Base-by-base conservation (phyloP, 1,140 invertebrate genomes). In the Bombus difficillimus region DNA sequence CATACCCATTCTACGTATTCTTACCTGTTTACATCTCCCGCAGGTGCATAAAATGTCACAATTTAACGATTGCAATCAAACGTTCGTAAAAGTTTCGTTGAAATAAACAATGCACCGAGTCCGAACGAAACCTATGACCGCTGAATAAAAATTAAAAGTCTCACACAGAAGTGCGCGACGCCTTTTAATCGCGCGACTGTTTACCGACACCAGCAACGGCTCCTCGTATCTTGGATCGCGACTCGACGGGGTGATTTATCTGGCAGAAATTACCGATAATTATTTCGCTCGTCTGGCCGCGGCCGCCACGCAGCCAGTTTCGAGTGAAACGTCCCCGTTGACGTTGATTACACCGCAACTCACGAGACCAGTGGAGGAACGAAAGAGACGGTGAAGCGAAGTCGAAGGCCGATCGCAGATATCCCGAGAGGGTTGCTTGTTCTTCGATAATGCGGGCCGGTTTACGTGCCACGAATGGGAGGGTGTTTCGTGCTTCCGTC, bases 251-350 rank as follows among this genome's bases (percentile, higher is more conserved):
- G 64, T 66, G 83, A 85, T 85, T 81, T 85, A 85, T 81, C 77
- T 71, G 77, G 78, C 77, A 66, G 78, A 74, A 81, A 85, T 85
- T 81, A 81, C 83, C 69, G 83, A 85, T 85, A 85, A 85, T 85
- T 85, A 85, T 85, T 85, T 85, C 78, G n/a, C n/a, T 32, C 34
- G 43, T 81, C 41, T 41, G 37, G 71, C 59, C 71, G 59, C 18
- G 79, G n/a, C 53, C 57, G 53, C 53, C 69, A 66, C 62, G 32
- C 64, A 32, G 69, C 59, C 71, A 12, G 47, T 72, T 73, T 39
- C 69, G 37, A 85, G 84, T 81, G 83, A 81, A 85, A 85, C 77
- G 53, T 85, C 68, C 69, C 41, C 57, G 77, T 81, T 81, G 83
- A 85, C 78, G 82, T 84, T 84, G 75, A 84, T 84, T 84, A 57